Evolutionary conservation across 2,797 vertebrate genomes (phyloP).

Genomic region (Malacoraja senta): DNA sequence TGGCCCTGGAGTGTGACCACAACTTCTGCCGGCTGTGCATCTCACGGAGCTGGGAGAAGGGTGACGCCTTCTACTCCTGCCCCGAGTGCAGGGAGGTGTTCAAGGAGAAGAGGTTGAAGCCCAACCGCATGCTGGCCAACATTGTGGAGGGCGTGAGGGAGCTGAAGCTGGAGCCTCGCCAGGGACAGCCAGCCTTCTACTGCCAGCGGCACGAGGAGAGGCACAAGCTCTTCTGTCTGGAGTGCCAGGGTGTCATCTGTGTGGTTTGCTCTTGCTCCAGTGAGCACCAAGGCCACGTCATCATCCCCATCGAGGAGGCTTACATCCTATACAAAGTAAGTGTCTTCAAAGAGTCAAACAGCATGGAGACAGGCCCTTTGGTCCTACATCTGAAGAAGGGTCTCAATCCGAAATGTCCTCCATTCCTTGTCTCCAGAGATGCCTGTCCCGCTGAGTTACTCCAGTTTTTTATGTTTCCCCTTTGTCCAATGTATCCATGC

Average conservation of each 20-base stretch:
- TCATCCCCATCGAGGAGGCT: conserved; percentile 26
- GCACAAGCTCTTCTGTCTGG: conserved; percentile 65
- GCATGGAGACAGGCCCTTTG: too few species aligned
- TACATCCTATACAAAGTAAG: neutral
- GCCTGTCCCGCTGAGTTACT: too few species aligned
- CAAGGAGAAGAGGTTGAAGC: conserved; percentile 12
- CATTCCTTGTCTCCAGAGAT: too few species aligned
- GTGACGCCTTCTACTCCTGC: conserved; percentile 64
- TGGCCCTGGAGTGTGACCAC: conserved; percentile 68
- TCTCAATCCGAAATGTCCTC: too few species aligned
- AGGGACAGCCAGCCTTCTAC: conserved; percentile 67
- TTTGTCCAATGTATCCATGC: too few species aligned
- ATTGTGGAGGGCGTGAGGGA: conserved; percentile 32
- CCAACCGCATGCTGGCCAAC: conserved; percentile 32
- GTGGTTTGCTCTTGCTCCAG: conserved; percentile 67
- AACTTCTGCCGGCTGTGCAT: conserved; percentile 70
- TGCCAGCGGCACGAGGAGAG: conserved; percentile 61
- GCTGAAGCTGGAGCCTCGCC: conserved; percentile 39
- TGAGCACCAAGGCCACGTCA: conserved; percentile 49
- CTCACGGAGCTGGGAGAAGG: conserved; percentile 70
- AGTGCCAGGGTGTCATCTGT: conserved; percentile 64
- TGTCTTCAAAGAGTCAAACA: too few species aligned
- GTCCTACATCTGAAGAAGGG: too few species aligned
- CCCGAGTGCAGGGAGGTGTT: conserved; percentile 49
- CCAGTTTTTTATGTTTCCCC: too few species aligned